Percentiles rank a stretch among this genome's conserved stretches.
Conservation (phyloP, 2,888 invertebrate genomes). For the Plemyria rubiginata region DNA sequence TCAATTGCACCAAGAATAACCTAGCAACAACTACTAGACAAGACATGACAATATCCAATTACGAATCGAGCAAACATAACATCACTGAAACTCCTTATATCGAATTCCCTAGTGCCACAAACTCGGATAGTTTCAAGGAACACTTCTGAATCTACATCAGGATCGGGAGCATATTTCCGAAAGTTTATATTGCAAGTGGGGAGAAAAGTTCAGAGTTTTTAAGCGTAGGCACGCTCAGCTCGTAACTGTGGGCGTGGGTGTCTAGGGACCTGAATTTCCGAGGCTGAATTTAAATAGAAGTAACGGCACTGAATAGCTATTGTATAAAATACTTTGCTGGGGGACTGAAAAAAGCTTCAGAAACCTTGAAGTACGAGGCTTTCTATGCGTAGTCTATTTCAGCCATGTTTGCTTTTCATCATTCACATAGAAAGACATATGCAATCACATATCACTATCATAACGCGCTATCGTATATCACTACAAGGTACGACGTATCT, state of each 20-base stretch:
- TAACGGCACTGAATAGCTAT: constrained; percentile 29
- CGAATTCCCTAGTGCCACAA: constrained; percentile 31
- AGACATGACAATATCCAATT: constrained; percentile 28
- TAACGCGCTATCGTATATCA: background rate
- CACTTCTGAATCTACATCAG: constrained; percentile 33
- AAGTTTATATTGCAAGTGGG: constrained; percentile 38
- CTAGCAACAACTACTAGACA: constrained; percentile 8
- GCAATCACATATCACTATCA: no score
- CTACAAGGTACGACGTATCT: background rate
- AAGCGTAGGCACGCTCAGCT: constrained; percentile 38
- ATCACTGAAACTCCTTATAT: constrained; percentile 33
- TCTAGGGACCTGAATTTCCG: constrained; percentile 31
- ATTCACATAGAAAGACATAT: background rate
- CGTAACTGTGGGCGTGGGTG: constrained; percentile 27
- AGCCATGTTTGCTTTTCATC: background rate
- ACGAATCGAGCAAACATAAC: constrained; percentile 26
- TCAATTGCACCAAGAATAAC: constrained; percentile 9
- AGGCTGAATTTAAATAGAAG: constrained; percentile 38
- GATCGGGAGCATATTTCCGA: constrained; percentile 31
- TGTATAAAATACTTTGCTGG: constrained; percentile 22
- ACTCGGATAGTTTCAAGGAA: constrained; percentile 29
- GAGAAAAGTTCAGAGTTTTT: constrained; percentile 35
- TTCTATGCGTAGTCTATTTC: background rate
- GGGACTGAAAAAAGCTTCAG: constrained; percentile 9
- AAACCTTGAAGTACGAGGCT: constrained; percentile 3